A percentile compares a stretch with the other conserved stretches of the same genome.
Conservation (phyloP, 2,113 vertebrate species). For the Lepidothrix coronata region DNA sequence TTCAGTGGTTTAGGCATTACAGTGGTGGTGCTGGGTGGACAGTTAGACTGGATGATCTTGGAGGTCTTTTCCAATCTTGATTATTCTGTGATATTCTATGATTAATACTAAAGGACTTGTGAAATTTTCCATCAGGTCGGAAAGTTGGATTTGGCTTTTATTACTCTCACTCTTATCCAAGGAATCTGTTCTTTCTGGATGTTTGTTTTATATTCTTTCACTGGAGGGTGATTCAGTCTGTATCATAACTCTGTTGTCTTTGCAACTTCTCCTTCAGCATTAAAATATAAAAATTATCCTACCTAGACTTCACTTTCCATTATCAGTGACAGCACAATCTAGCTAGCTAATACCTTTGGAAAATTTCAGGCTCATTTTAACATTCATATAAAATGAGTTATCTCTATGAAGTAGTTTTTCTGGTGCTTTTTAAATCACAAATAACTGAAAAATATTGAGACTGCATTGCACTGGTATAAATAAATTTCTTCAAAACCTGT, state of each 20-base stretch:
- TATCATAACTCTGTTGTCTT: not conserved
- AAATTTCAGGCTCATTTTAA: not conserved
- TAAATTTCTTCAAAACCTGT: not conserved
- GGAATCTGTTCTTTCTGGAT: not conserved
- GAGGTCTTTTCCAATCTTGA: not conserved
- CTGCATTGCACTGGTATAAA: not conserved
- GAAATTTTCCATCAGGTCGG: not conserved
- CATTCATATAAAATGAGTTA: not conserved
- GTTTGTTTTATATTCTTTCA: not conserved
- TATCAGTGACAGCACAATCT: not conserved
- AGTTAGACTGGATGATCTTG: not conserved
- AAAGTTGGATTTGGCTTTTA: not conserved
- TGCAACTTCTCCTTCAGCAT: not conserved
- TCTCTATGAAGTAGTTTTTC: not conserved
- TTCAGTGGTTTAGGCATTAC: not conserved
- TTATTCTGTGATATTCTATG: not conserved
- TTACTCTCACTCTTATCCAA: not conserved
- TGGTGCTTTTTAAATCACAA: not conserved
- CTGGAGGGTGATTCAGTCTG: not conserved
- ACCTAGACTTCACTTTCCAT: not conserved
- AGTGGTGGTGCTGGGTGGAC: not conserved
- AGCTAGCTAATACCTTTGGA: not conserved
- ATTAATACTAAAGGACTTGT: not conserved
- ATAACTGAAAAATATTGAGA: not conserved
- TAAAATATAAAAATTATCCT: not conserved